These are phyloP conservation scores for Planococcus citri DNA, from an alignment of 1,140 invertebrate genomes.

Conservation along the genomic window DNA sequence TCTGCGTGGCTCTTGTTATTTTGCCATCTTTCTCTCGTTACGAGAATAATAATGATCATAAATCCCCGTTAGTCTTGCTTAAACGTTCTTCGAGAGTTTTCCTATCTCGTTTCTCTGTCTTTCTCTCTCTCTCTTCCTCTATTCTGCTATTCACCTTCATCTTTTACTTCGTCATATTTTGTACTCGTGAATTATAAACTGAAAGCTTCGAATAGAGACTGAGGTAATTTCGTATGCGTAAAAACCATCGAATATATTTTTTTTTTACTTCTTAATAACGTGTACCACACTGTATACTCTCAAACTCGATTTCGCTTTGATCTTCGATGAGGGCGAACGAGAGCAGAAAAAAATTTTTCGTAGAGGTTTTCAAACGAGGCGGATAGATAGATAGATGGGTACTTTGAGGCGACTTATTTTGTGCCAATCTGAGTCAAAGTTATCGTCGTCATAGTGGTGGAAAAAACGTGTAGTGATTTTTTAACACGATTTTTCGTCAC, in stretches of 20 bases:
- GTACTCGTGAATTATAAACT: background rate
- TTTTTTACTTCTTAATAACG: constrained; percentile 19
- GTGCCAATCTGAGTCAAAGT: too few species aligned
- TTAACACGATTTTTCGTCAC: too few species aligned
- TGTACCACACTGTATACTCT: background rate
- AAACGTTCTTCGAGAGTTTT: background rate
- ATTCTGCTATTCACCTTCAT: too few species aligned
- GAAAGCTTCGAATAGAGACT: background rate
- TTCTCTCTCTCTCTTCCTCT: too few species aligned
- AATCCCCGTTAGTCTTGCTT: background rate
- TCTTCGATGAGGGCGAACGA: too few species aligned
- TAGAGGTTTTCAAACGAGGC: too few species aligned
- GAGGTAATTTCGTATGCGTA: constrained; percentile 11
- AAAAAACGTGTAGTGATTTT: too few species aligned
- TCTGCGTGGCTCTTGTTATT: background rate
- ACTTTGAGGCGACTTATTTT: too few species aligned
- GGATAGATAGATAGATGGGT: too few species aligned
- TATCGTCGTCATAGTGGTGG: too few species aligned
- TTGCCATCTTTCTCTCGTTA: constrained; percentile 4
- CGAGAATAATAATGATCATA: constrained; percentile 14
- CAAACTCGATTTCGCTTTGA: background rate
- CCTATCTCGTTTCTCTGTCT: too few species aligned
- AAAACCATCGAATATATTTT: constrained; percentile 1
- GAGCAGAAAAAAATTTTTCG: too few species aligned
- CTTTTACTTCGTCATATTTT: background rate